Evolutionary conservation across 2,888 invertebrate genomes (phyloP).

Genomic region (Acanthococcus lagerstroemiae): DNA sequence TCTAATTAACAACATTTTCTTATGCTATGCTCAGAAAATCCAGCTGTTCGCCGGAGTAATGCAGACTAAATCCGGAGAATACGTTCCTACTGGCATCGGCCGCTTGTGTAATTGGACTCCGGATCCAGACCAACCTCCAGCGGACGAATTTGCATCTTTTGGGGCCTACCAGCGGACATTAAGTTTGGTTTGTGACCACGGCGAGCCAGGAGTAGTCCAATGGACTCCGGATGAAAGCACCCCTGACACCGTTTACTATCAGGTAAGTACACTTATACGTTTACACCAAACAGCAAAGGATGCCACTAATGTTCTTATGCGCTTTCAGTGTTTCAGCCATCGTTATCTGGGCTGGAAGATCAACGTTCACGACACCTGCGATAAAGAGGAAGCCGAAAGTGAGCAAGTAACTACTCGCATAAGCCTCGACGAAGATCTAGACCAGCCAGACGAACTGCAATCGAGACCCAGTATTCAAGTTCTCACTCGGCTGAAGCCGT

Average conservation of each 20-base stretch:
- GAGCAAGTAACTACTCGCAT: constrained; percentile 45
- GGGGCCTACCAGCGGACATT: constrained; percentile 81
- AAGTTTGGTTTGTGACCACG: constrained; percentile 70
- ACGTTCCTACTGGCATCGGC: constrained; percentile 66
- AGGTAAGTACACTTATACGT: constrained; percentile 50
- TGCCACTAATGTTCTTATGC: background rate
- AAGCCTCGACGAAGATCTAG: constrained; percentile 39
- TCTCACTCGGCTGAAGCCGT: constrained; percentile 53
- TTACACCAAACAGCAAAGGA: background rate
- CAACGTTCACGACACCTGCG: constrained; percentile 75
- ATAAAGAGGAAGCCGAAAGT: constrained; percentile 48
- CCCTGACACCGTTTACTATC: constrained; percentile 86
- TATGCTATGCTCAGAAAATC: constrained; percentile 52
- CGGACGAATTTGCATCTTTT: constrained; percentile 76
- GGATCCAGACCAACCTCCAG: constrained; percentile 56
- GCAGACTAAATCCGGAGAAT: constrained; percentile 55
- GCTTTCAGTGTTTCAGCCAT: constrained; percentile 79
- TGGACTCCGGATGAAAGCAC: constrained; percentile 81
- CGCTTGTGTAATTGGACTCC: constrained; percentile 82
- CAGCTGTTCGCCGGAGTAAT: constrained; percentile 73
- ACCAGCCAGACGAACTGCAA: constrained; percentile 44
- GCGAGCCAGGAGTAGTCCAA: constrained; percentile 71
- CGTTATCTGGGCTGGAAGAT: constrained; percentile 93
- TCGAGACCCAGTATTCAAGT: constrained; percentile 55
- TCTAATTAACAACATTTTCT: too few relatives aligned